These are phyloP conservation scores for Parazoanthus atlanticus DNA, from an alignment of 92 coral and sea anemone species.

Conservation along the genomic window DNA sequence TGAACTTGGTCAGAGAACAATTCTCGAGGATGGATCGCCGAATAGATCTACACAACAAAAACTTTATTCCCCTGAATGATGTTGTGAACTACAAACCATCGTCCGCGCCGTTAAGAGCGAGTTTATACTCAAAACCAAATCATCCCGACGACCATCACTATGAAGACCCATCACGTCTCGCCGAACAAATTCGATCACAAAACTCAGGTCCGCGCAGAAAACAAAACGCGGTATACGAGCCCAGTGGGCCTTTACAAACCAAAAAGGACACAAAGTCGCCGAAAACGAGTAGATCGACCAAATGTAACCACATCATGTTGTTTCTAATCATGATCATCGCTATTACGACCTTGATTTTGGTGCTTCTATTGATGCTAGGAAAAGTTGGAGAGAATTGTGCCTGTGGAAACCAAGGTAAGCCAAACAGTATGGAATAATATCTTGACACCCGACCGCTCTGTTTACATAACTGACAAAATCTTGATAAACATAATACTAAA, in stretches of 20 bases:
- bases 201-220: conserved; percentile 31
- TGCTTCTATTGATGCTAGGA: conserved; percentile 17
- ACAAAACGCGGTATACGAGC: neutral
- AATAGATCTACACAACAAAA: neutral
- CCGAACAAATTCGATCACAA: conserved; percentile 21
- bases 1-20: neutral
- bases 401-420: conserved; percentile 18
- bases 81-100: conserved; percentile 7
- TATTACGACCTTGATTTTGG: conserved; percentile 5
- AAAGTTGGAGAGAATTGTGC: conserved; percentile 10
- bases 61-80: conserved; percentile 23
- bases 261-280: conserved; percentile 18
- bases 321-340: conserved; percentile 22
- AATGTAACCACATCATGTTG: conserved; percentile 22
- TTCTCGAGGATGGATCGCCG: conserved; percentile 2
- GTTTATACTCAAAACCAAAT: conserved; percentile 2
- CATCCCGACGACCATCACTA: conserved; percentile 22
- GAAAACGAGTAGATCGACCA: neutral
- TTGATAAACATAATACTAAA: neutral
- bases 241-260: neutral
- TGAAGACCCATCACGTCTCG: conserved; percentile 20
- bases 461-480: neutral
- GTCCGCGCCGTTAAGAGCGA: conserved; percentile 20
- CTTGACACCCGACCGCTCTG: neutral
- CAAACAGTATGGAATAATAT: neutral